Conservation (phyloP, 30 jellyfish, hydroid and myxozoan genomes). For the Pseudorhiza aurosa region DNA sequence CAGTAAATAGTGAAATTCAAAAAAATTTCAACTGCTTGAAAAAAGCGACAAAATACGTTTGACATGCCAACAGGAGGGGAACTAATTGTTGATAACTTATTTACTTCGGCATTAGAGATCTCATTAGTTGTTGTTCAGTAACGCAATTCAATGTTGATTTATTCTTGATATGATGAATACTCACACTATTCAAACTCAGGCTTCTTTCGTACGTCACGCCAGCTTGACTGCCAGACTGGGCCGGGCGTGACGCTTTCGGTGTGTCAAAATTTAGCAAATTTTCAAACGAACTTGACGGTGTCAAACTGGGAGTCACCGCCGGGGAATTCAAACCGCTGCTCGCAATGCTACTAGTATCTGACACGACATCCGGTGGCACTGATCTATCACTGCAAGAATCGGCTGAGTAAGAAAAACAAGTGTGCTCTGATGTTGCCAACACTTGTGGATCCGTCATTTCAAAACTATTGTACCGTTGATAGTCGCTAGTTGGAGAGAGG, state of each 20-base stretch:
- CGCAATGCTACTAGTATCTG: constrained; percentile 65
- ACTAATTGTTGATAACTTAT: too few species aligned
- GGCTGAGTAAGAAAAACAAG: background rate
- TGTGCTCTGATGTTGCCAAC: background rate
- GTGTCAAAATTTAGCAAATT: constrained; percentile 19
- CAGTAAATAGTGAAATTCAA: too few species aligned
- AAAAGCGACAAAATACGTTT: too few species aligned
- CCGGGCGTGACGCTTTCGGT: constrained; percentile 7
- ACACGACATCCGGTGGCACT: constrained; percentile 52
- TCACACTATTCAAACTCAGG: background rate
- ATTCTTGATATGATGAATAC: too few species aligned
- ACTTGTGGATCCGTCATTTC: constrained; percentile 12
- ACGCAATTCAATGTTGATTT: too few species aligned
- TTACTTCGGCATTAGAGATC: too few species aligned
- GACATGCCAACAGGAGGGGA: too few species aligned
- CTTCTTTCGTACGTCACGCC: constrained; percentile 23
- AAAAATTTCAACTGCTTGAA: too few species aligned
- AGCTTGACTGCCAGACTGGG: constrained; percentile 1
- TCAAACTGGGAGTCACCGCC: constrained; percentile 60
- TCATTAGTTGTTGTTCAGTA: too few species aligned
- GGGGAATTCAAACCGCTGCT: constrained; percentile 74
- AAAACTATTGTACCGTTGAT: background rate
- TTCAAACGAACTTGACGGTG: constrained; percentile 80
- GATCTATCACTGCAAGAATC: background rate
- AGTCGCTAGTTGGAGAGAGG: constrained; percentile 40